These are phyloP conservation scores for Luidia sarsii DNA, from an alignment of 53 echinoderm and acorn worm genomes.

Conservation along the genomic window DNA sequence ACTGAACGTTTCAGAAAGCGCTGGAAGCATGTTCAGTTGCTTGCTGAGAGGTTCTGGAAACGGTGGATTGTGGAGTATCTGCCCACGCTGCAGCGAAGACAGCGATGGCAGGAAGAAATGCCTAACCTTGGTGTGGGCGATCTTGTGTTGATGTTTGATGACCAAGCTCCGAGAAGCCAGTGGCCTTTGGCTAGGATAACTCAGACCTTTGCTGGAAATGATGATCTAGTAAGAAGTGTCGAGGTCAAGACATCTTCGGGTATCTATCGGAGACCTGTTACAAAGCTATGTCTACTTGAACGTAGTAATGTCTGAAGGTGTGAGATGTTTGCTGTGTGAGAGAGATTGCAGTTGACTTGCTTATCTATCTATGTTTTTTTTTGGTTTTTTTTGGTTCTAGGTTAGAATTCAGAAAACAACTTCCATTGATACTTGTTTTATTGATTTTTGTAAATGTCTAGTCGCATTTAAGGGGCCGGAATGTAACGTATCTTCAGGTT, in stretches of 20 bases:
- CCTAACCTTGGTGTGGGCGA: slow-evolving; percentile 34
- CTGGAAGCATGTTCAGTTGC: background rate
- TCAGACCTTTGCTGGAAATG: background rate
- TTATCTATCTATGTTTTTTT: too few relatives aligned
- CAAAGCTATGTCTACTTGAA: too few relatives aligned
- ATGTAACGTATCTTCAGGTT: too few relatives aligned
- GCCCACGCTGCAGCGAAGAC: background rate
- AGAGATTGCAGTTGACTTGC: too few relatives aligned
- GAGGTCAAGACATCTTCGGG: background rate
- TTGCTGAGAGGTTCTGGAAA: background rate
- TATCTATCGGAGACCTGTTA: background rate
- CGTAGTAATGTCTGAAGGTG: too few relatives aligned
- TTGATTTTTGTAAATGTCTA: too few relatives aligned
- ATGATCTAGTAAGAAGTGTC: background rate
- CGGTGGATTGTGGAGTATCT: background rate
- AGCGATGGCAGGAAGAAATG: too few relatives aligned
- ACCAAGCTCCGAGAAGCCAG: background rate
- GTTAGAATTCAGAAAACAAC: too few relatives aligned
- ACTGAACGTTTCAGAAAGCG: background rate
- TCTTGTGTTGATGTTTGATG: background rate
- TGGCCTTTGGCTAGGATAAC: background rate
- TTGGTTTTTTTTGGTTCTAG: too few relatives aligned
- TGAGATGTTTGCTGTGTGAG: too few relatives aligned
- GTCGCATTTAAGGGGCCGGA: too few relatives aligned
- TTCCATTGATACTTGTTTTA: too few relatives aligned